phyloP scores from a whole-genome alignment of 2,888 invertebrate species.

The Trachelus iudaicus region DNA sequence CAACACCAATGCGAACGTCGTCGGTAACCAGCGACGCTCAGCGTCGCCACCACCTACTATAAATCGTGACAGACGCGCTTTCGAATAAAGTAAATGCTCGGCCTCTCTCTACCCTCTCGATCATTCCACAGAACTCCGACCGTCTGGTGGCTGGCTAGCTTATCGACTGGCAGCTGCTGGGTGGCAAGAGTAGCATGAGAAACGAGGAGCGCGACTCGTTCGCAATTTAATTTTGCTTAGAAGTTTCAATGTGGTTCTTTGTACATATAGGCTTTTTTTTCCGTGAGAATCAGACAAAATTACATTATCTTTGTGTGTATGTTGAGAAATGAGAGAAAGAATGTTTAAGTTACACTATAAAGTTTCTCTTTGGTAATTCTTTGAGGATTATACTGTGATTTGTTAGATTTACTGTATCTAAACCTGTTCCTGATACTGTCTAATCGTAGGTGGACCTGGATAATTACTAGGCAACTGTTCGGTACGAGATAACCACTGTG shows the following conservation, averaged over 20 bases:
- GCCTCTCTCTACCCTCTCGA: neutral
- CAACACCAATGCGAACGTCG: neutral
- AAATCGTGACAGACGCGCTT: conserved; percentile 7
- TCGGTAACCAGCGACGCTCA: neutral
- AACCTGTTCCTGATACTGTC: neutral
- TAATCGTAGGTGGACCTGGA: neutral
- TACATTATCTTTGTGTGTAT: neutral
- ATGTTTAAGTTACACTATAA: neutral
- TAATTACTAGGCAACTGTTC: neutral
- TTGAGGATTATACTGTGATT: neutral
- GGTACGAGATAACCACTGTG: neutral
- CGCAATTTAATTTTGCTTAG: conserved; percentile 22
- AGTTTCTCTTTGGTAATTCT: no score
- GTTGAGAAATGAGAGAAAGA: neutral
- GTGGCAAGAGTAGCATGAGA: conserved; percentile 5
- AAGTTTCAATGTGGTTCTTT: conserved; percentile 9
- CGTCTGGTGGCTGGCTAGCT: conserved; percentile 8
- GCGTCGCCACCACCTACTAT: neutral
- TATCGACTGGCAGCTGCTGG: neutral
- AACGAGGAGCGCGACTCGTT: conserved; percentile 10
- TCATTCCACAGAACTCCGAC: neutral
- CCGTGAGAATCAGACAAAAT: neutral
- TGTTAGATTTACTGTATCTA: neutral
- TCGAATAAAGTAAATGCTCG: conserved; percentile 1
- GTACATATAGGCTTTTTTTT: neutral